phyloP scores from a whole-genome alignment of 2,113 vertebrate species.

The Chloropsis hardwickii region DNA sequence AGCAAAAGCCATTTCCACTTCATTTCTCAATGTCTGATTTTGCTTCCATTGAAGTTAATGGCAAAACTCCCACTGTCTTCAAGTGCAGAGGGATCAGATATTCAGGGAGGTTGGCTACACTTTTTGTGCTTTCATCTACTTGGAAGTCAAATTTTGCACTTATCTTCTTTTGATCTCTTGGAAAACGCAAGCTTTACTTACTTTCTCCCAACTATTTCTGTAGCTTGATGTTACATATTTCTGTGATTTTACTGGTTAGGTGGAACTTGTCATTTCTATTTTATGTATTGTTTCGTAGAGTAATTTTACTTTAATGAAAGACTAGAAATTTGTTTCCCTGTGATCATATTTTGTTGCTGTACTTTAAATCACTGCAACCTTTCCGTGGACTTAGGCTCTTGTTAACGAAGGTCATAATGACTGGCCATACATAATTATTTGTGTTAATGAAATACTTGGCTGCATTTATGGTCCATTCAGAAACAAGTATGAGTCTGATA shows the following conservation, averaged over 20 bases:
- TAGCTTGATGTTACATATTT: not conserved
- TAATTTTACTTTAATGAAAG: not conserved
- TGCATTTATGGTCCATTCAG: slow-evolving; percentile 45
- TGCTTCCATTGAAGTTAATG: slow-evolving; percentile 52
- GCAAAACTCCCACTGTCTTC: slow-evolving; percentile 51
- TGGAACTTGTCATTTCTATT: not conserved
- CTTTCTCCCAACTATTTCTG: not conserved
- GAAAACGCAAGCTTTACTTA: not conserved
- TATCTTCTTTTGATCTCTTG: slow-evolving; percentile 28
- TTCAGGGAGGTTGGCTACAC: slow-evolving; percentile 1
- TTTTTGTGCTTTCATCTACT: slow-evolving; percentile 21
- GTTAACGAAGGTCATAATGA: slow-evolving; percentile 29
- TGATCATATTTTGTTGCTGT: not conserved
- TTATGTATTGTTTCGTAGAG: not conserved
- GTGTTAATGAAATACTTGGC: slow-evolving; percentile 60
- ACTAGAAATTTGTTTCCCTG: not conserved
- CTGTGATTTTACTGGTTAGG: not conserved
- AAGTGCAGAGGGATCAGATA: slow-evolving; percentile 45
- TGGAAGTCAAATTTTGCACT: slow-evolving; percentile 40
- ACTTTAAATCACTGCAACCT: not conserved
- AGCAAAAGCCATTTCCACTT: slow-evolving; percentile 56
- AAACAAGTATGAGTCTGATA: slow-evolving; percentile 49
- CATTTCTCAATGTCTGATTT: slow-evolving; percentile 52
- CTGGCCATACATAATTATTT: slow-evolving; percentile 56
- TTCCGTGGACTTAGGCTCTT: not conserved